Evolutionary conservation across 2,888 invertebrate species (phyloP).

Genomic region (Scaptomyza parva): DNA sequence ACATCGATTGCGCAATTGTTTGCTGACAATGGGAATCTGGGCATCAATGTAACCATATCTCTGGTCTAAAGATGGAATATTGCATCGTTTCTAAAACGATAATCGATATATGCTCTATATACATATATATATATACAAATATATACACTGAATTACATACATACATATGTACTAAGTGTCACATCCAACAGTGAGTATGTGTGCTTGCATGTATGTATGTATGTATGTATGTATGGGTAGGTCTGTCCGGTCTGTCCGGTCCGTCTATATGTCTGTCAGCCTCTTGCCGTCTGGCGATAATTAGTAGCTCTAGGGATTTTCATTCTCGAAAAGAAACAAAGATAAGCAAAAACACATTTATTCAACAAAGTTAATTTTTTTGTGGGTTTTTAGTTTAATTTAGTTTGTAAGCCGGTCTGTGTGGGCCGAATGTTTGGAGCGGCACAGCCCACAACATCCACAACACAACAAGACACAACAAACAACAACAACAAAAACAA

Average conservation of each 20-base stretch:
- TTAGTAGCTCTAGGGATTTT: slow-evolving; percentile 44
- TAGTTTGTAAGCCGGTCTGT: slow-evolving; percentile 61
- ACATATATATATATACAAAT: background rate
- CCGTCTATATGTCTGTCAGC: slow-evolving; percentile 34
- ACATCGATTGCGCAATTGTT: slow-evolving; percentile 99
- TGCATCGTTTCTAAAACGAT: slow-evolving; percentile 70
- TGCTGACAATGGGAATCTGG: slow-evolving; percentile 99
- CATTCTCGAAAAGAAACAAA: slow-evolving; percentile 20
- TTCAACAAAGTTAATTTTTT: slow-evolving; percentile 42
- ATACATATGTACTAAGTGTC: slow-evolving; percentile 35
- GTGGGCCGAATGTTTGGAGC: slow-evolving; percentile 60
- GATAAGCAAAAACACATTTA: slow-evolving; percentile 22
- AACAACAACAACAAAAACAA: slow-evolving; percentile 7
- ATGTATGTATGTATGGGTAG: slow-evolving; percentile 32
- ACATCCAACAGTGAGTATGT: slow-evolving; percentile 18
- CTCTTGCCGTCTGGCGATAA: slow-evolving; percentile 50
- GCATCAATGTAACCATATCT: slow-evolving; percentile 99
- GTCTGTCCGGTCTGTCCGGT: slow-evolving; percentile 20
- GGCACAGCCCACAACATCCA: slow-evolving; percentile 50
- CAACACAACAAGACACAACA: slow-evolving; percentile 7
- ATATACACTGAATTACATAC: slow-evolving; percentile 8
- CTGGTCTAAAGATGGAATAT: slow-evolving; percentile 87
- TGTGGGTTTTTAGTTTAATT: slow-evolving; percentile 73
- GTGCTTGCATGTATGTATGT: slow-evolving; percentile 18
- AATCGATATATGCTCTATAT: slow-evolving; percentile 2